Base-by-base conservation (phyloP, 2,797 vertebrate species). In the Calcarius lapponicus region DNA sequence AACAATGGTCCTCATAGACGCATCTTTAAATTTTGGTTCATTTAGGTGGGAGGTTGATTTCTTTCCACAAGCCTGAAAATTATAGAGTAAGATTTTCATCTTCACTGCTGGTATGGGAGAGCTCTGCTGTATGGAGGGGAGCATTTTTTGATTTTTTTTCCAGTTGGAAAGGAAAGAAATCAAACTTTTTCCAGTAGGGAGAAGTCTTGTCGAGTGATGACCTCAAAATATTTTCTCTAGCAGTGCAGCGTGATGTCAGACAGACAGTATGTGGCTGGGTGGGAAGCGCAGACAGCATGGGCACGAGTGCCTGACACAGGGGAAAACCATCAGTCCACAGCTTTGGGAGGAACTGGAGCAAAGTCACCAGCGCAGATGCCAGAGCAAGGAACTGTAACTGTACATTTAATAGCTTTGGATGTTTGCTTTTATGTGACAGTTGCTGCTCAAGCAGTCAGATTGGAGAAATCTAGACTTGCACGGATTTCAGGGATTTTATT, bases 341-440 rank as follows among this genome's bases (percentile, higher is more conserved):
- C 87, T 32, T n/a, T 24, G 84, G 70, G 56, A 56, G 82, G 65
- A 95, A 81, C 58, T 71, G 32, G 88, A 87, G 88, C 96, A 94
- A 80, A 93, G 97, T 96, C 96, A 86, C 96, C 92, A 36, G 79
- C 29, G 2, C 95, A 78, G 96, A 90, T 80, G 95, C 91, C 90
- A 95, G 16, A 74, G 62, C 56, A 72, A 20, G 19, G 80, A 87
- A 26, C 51, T 65, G 71, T 89, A 69, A 67, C 66, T 66, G 86
- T 79, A 18, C 42, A 15, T 88, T 70, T 94, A 92, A 96, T 84
- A 92, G 92, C 95, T 94, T 90, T 64, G 86, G 88, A 87, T 76
- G 61, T 82, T 78, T 57, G 91, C 62, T 84, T 96, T 93, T 73
- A 43, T 56, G 61, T 86, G 94, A 93, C 96, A 88, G 91, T 94